phyloP scores from a whole-genome alignment of 2,797 vertebrate species.

The Helarctos malayanus region DNA sequence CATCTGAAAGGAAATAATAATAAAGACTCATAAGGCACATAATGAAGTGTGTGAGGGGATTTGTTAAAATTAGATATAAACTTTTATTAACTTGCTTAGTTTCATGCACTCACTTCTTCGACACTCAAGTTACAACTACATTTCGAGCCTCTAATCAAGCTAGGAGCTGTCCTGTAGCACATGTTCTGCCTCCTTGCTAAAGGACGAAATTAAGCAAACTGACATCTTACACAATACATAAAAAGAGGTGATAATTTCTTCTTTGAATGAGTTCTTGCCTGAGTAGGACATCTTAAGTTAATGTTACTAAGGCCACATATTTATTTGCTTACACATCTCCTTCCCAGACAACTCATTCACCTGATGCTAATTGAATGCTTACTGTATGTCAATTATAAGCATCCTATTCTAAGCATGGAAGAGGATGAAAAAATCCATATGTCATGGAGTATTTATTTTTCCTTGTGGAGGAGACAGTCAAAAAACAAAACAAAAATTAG shows the following conservation, averaged over 20 bases:
- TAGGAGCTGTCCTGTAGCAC: not conserved
- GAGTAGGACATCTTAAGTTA: not conserved
- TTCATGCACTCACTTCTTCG: not conserved
- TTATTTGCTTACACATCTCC: not conserved
- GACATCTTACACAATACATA: not conserved
- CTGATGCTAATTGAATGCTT: not conserved
- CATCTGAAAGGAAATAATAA: conserved; percentile 91
- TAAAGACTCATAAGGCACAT: conserved; percentile 28
- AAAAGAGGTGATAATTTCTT: not conserved
- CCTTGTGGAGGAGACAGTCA: not conserved
- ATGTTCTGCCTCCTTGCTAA: not conserved
- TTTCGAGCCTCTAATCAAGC: not conserved
- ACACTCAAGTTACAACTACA: not conserved
- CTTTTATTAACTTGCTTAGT: not conserved
- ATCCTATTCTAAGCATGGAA: not conserved
- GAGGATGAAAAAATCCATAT: not conserved
- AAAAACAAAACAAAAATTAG: not conserved
- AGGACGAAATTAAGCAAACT: not conserved
- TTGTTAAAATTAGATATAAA: not conserved
- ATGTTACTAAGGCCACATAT: accelerated
- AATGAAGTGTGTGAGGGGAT: not conserved
- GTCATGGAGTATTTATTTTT: not conserved
- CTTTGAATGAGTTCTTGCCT: not conserved
- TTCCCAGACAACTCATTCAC: not conserved
- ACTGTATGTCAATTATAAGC: not conserved